These are phyloP conservation scores for Ophion ellenae DNA, from an alignment of 2,888 invertebrate species.

Conservation along the genomic window DNA sequence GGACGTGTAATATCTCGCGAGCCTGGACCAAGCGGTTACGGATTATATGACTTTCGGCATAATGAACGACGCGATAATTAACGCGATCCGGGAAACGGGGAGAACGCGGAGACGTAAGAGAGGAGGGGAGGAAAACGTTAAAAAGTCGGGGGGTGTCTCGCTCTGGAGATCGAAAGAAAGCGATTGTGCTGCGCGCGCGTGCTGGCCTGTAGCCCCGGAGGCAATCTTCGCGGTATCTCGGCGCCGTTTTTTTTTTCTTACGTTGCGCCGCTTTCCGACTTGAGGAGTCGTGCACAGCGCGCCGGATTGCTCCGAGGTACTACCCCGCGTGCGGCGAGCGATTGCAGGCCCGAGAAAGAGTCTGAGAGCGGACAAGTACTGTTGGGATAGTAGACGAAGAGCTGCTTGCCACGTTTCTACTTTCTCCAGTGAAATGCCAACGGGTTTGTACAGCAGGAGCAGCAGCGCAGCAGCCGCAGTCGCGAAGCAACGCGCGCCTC, in stretches of 20 bases:
- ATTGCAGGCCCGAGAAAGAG: slow-evolving; percentile 6
- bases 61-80: slow-evolving; percentile 49
- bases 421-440: slow-evolving; percentile 82
- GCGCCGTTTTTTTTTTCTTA: slow-evolving; percentile 20
- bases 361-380: slow-evolving; percentile 27
- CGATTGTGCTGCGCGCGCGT: slow-evolving; percentile 11
- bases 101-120: neutral
- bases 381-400: slow-evolving; percentile 64
- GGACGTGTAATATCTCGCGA: too few relatives aligned
- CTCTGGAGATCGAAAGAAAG: slow-evolving; percentile 30
- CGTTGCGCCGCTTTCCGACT: slow-evolving; percentile 32
- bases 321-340: slow-evolving; percentile 25
- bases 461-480: neutral
- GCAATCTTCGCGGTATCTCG: slow-evolving; percentile 40
- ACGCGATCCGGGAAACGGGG: slow-evolving; percentile 51
- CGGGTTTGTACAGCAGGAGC: slow-evolving; percentile 71
- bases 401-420: slow-evolving; percentile 74
- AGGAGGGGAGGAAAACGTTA: slow-evolving; percentile 16
- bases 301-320: slow-evolving; percentile 29
- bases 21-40: too few relatives aligned
- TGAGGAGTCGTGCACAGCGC: slow-evolving; percentile 27
- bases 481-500: slow-evolving; percentile 24
- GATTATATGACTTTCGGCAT: neutral
- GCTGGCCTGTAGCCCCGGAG: slow-evolving; percentile 43
- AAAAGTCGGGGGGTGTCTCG: slow-evolving; percentile 50